Base-by-base conservation (phyloP, 2,888 invertebrate species). In the Pristionchus fissidentatus region DNA sequence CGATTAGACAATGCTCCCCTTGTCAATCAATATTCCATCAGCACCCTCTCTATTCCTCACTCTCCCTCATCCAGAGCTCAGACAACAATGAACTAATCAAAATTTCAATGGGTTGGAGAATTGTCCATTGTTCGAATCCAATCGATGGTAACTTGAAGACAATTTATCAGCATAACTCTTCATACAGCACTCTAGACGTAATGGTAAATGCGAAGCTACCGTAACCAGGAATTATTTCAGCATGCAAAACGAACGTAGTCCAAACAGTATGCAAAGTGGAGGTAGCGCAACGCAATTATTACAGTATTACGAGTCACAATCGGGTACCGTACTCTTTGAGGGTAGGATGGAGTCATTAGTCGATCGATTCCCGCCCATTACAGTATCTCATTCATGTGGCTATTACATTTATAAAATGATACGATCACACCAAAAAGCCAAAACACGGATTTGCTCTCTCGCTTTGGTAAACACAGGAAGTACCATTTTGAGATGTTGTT, bases 191-290 rank as follows among this genome's bases (percentile, higher is more conserved):
- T 55, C 29, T 32, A 60, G 57, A 57, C n/a, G n/a, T n/a, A n/a
- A n/a, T n/a, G n/a, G n/a, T n/a, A n/a, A n/a, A n/a, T n/a, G 38
- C 26, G 41, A 70, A 52, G n/a, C 41, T 70, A 70, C 70, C 70
- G 70, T 70, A 70, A 70, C 26, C 41, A 15, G 70, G 41, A 70
- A 70, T 70, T n/a, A n/a, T 26, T 7, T 26, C n/a, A 43, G 7
- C 8, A 8, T 41, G 26, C n/a, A 41, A 43, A 7, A 15, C n/a
- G 15, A 26, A 41, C 8, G n/a, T n/a, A 41, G 1, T 38, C n/a
- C 10, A 26, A 29, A 35, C 8, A n/a, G 8, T 13, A 43, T n/a
- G n/a, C 26, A 43, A 2, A 10, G 41, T 13, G n/a, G 70, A 70
- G 70, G 41, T 70, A 70, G 70, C 70, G 22, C 38, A 38, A 13